phyloP scores from a whole-genome alignment of 2,113 vertebrate genomes.

The Opisthocomus hoazin region DNA sequence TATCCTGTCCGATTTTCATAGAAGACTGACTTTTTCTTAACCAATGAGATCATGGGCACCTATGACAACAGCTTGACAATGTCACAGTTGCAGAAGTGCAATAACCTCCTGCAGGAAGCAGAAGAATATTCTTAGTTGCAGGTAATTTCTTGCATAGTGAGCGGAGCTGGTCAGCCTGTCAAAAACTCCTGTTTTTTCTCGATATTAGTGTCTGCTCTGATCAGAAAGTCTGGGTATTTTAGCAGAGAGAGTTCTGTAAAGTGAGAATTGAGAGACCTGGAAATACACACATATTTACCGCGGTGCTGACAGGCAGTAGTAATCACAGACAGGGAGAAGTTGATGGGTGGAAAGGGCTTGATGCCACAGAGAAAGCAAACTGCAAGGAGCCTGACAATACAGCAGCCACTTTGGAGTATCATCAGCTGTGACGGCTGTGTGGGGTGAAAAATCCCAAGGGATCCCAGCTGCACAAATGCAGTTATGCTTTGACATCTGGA shows the following conservation, averaged over 20 bases:
- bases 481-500: conserved; percentile 8
- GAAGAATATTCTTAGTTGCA: neutral
- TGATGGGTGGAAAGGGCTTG: neutral
- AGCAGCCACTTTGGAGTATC: neutral
- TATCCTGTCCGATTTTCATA: neutral
- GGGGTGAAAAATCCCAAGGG: conserved; percentile 5
- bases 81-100: neutral
- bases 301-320: neutral
- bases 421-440: neutral
- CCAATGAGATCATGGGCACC: neutral
- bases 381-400: neutral
- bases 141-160: neutral
- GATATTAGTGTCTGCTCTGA: neutral
- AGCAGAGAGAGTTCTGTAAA: neutral
- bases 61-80: neutral
- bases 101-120: neutral
- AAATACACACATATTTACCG: neutral
- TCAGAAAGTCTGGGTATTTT: neutral
- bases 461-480: neutral
- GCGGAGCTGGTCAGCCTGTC: neutral
- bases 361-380: neutral
- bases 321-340: neutral
- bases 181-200: neutral
- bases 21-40: neutral
- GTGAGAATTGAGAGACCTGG: neutral